Evolutionary conservation across 2,888 invertebrate genomes (phyloP).

Genomic region (Tachina grossa): DNA sequence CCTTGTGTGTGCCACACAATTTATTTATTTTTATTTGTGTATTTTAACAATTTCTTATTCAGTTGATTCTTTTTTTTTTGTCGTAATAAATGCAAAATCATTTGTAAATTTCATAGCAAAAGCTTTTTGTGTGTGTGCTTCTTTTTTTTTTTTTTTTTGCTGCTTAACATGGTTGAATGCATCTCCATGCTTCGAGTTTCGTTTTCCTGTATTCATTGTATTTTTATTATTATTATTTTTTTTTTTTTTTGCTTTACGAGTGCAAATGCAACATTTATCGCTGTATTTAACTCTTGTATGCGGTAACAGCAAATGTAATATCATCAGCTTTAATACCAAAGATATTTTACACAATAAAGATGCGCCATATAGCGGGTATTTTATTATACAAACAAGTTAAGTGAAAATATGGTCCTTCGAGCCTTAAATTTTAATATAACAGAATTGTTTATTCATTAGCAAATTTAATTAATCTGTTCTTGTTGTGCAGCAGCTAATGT

Average conservation of each 20-base stretch:
- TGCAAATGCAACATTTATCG: conserved; percentile 66
- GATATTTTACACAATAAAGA: conserved; percentile 22
- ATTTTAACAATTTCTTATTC: conserved; percentile 41
- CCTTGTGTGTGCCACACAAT: conserved; percentile 35
- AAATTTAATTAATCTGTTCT: no score
- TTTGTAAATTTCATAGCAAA: conserved; percentile 67
- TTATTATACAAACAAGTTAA: background rate
- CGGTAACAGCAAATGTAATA: conserved; percentile 32
- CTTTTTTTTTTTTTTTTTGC: conserved; percentile 13
- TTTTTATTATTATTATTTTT: no score
- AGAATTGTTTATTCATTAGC: no score
- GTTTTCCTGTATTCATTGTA: conserved; percentile 27
- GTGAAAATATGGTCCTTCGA: background rate
- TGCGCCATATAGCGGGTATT: conserved; percentile 6
- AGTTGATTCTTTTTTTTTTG: conserved; percentile 2
- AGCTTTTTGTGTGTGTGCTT: conserved; percentile 30
- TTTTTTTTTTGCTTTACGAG: conserved; percentile 2
- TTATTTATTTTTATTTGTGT: conserved; percentile 56
- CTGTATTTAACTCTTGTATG: conserved; percentile 56
- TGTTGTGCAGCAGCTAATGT: background rate
- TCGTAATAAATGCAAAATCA: conserved; percentile 69
- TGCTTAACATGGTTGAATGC: conserved; percentile 61
- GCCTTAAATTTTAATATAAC: background rate
- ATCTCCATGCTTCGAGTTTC: conserved; percentile 47
- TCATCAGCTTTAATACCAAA: conserved; percentile 22